These are phyloP conservation scores for Melipona quadrifasciata DNA, from an alignment of 1,140 invertebrate genomes.

Conservation along the genomic window DNA sequence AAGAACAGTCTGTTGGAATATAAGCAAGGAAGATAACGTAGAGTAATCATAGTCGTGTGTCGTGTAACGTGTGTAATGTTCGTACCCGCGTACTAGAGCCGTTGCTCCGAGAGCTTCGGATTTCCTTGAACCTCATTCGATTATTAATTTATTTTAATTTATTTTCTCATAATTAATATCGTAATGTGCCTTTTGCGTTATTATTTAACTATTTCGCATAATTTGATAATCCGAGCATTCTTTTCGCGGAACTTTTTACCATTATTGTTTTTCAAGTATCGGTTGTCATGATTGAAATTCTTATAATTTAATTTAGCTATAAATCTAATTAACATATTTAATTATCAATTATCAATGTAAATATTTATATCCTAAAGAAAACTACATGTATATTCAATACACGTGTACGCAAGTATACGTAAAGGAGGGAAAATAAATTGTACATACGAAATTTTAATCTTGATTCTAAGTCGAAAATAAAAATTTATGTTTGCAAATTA, in stretches of 20 bases:
- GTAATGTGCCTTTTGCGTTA: constrained; percentile 47
- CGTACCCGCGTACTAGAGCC: constrained; percentile 45
- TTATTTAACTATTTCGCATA: constrained; percentile 23
- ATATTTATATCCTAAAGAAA: constrained; percentile 10
- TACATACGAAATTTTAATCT: constrained; percentile 47
- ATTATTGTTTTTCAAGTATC: background rate
- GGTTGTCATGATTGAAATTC: constrained; percentile 18
- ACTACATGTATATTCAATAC: background rate
- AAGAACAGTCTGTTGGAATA: background rate
- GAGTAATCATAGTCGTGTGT: constrained; percentile 36
- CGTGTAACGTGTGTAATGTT: constrained; percentile 40
- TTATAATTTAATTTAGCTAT: constrained; percentile 8
- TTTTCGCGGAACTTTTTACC: background rate
- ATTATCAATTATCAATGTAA: background rate
- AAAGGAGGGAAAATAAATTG: constrained; percentile 35
- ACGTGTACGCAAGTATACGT: constrained; percentile 10
- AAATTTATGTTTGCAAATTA: constrained; percentile 49
- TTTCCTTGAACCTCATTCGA: constrained; percentile 62
- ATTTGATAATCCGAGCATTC: constrained; percentile 17
- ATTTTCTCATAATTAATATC: constrained; percentile 20
- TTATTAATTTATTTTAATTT: constrained; percentile 28
- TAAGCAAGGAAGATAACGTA: constrained; percentile 17
- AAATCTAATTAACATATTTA: constrained; percentile 2
- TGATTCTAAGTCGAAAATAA: constrained; percentile 14
- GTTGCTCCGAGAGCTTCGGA: constrained; percentile 45